phyloP scores from a whole-genome alignment of 2,113 vertebrate species.

The Lagenorhynchus albirostris region DNA sequence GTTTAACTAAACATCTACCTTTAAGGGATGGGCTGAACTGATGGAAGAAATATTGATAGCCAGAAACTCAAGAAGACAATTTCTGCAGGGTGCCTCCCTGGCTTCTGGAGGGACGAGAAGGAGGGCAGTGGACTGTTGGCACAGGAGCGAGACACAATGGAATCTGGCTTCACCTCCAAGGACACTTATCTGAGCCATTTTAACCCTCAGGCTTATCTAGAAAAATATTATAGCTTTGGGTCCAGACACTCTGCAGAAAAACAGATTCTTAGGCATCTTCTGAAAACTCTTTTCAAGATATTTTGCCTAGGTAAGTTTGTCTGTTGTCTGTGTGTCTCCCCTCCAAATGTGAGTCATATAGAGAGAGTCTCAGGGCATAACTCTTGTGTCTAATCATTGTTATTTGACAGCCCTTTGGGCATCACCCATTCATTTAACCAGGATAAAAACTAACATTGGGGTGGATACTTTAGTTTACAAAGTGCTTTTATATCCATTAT shows the following conservation, averaged over 20 bases:
- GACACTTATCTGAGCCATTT: constrained; percentile 76
- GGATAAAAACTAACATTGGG: not conserved
- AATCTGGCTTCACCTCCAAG: constrained; percentile 70
- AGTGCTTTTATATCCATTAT: not conserved
- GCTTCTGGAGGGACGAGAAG: not conserved
- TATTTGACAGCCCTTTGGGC: not conserved
- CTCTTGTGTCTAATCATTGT: not conserved
- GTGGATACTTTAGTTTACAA: not conserved
- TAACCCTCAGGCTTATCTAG: constrained; percentile 72
- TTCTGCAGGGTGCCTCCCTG: not conserved
- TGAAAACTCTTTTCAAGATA: constrained; percentile 73
- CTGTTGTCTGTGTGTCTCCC: not conserved
- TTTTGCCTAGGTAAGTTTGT: constrained; percentile 76
- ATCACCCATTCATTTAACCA: not conserved
- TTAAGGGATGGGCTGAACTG: not conserved
- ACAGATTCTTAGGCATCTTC: constrained; percentile 60
- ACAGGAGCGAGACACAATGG: constrained; percentile 32
- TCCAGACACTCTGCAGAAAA: constrained; percentile 58
- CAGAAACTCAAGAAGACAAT: not conserved
- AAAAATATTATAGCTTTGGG: constrained; percentile 73
- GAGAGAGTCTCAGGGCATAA: not conserved
- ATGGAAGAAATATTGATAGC: not conserved
- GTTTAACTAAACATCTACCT: constrained; percentile 46
- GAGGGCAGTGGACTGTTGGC: not conserved
- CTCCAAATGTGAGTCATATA: not conserved